A percentile compares a stretch with the other conserved stretches of the same genome.
Evolutionary conservation across 2,797 vertebrate species (phyloP).

Genomic region (Megaceryle alcyon): DNA sequence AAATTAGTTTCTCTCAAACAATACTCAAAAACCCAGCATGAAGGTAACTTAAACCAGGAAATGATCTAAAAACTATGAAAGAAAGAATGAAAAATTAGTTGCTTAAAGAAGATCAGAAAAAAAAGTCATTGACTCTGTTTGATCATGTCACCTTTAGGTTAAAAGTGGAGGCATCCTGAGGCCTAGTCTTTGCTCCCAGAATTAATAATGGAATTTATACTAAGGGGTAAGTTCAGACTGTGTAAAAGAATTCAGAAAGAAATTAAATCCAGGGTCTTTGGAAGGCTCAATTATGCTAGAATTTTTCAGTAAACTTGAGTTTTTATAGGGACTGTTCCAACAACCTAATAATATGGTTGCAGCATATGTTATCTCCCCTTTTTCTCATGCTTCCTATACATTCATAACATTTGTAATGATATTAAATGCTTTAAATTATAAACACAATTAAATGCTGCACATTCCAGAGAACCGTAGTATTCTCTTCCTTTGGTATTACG

Average conservation of each 20-base stretch:
- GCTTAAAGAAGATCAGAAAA: background rate
- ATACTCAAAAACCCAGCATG: fast-evolving
- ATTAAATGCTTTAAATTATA: background rate
- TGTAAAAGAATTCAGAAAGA: background rate
- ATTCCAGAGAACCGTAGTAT: background rate
- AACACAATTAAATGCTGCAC: background rate
- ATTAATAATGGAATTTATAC: background rate
- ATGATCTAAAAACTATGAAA: background rate
- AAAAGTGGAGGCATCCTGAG: background rate
- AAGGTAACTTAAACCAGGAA: background rate
- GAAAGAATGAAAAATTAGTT: background rate
- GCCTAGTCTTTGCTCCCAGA: background rate
- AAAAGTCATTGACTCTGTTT: fast-evolving
- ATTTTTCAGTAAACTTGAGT: background rate
- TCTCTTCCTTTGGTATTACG: background rate
- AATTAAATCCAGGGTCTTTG: background rate
- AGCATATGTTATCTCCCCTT: background rate
- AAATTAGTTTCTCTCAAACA: background rate
- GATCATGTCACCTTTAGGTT: background rate
- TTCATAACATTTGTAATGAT: background rate
- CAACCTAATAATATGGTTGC: background rate
- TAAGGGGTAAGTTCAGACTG: background rate
- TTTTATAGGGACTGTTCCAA: background rate
- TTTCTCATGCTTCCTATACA: background rate
- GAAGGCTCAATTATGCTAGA: background rate